These are phyloP conservation scores for Petrocephalus schoutedeni DNA, from an alignment of 2,797 vertebrate species.

Conservation along the genomic window DNA sequence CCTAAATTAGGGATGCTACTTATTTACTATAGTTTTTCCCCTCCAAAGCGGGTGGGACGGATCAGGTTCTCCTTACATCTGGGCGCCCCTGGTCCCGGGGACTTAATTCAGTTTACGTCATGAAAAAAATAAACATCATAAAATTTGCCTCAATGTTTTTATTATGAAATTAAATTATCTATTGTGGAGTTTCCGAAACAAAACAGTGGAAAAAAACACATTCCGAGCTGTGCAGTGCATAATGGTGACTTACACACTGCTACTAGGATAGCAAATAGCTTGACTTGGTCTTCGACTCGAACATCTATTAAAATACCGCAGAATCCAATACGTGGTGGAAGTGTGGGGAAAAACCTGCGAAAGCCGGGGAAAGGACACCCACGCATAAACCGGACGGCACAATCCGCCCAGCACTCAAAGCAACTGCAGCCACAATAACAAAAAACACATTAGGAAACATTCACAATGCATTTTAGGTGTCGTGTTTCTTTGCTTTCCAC, in stretches of 20 bases:
- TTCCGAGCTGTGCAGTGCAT: neutral
- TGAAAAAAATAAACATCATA: neutral
- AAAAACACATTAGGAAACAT: too few relatives aligned
- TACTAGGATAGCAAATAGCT: neutral
- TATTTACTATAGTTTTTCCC: neutral
- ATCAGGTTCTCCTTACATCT: neutral
- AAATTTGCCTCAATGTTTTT: neutral
- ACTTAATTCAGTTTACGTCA: neutral
- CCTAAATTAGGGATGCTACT: neutral
- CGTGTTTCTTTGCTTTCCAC: neutral
- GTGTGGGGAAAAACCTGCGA: neutral
- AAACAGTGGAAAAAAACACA: neutral
- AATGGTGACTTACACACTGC: neutral
- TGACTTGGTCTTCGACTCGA: neutral
- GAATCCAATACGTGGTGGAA: neutral
- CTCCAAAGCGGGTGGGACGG: neutral
- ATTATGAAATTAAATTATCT: neutral
- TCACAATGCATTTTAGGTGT: neutral
- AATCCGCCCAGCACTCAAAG: too few relatives aligned
- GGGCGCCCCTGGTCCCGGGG: neutral
- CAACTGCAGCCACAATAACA: too few relatives aligned
- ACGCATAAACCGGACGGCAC: too few relatives aligned
- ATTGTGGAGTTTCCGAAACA: neutral
- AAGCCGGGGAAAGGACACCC: neutral
- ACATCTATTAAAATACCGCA: neutral